phyloP scores from a whole-genome alignment of 2,888 invertebrate genomes.

The Pherbina coryleti region DNA sequence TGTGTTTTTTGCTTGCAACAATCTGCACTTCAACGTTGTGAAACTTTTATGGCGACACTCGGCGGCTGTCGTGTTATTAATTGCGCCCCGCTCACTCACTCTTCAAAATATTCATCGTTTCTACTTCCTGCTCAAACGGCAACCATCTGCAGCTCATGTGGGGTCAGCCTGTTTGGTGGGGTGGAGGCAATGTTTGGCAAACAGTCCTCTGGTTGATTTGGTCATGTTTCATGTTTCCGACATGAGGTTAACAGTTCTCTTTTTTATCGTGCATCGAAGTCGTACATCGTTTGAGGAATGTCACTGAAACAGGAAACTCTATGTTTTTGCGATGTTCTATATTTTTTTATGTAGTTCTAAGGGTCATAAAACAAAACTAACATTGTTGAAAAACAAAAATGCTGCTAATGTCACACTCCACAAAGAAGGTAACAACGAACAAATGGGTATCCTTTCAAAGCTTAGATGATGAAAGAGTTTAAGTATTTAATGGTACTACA shows the following conservation, averaged over 20 bases:
- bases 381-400: too few species aligned
- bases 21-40: background rate
- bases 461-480: too few species aligned
- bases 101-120: background rate
- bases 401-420: too few species aligned
- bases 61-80: conserved; percentile 26
- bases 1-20: conserved; percentile 5
- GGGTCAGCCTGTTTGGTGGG: background rate
- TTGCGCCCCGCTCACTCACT: background rate
- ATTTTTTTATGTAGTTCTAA: background rate
- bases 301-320: background rate
- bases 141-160: background rate
- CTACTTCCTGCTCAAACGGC: background rate
- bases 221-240: conserved; percentile 15
- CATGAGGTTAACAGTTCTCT: conserved; percentile 7
- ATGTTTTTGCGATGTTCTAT: conserved; percentile 1
- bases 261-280: background rate
- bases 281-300: background rate
- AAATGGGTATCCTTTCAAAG: too few species aligned
- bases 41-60: conserved; percentile 27
- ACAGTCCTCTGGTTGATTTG: conserved; percentile 17
- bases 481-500: too few species aligned
- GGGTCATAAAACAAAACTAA: too few species aligned
- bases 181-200: background rate
- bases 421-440: too few species aligned